Conservation (phyloP, 1,140 invertebrate genomes). For the Contarinia nasturtii region DNA sequence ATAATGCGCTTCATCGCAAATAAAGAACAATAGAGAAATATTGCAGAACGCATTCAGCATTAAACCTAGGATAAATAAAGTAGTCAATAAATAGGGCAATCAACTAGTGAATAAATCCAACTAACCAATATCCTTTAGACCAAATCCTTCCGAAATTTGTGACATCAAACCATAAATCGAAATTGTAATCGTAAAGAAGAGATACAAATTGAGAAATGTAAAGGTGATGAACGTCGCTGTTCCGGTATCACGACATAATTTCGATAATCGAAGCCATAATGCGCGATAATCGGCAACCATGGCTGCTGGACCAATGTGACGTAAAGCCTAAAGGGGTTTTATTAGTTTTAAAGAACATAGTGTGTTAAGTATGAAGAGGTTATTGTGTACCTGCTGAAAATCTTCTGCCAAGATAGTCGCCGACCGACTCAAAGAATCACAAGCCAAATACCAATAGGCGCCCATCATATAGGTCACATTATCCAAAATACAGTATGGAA, state of each 20-base stretch:
- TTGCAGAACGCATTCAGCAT: constrained; percentile 41
- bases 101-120: too few relatives aligned
- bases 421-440: constrained; percentile 34
- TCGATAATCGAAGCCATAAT: constrained; percentile 40
- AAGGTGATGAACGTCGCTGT: constrained; percentile 38
- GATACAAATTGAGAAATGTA: constrained; percentile 38
- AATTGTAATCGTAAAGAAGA: constrained; percentile 44
- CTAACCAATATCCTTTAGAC: constrained; percentile 41
- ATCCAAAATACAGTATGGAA: constrained; percentile 44
- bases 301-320: constrained; percentile 37
- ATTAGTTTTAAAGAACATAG: too few relatives aligned
- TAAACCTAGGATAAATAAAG: too few relatives aligned
- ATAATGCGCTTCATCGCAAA: constrained; percentile 45
- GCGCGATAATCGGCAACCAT: constrained; percentile 41
- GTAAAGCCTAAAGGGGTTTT: constrained; percentile 26
- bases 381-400: constrained; percentile 30
- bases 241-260: constrained; percentile 36
- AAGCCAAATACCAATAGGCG: constrained; percentile 40
- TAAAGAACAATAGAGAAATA: constrained; percentile 37
- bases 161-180: constrained; percentile 46
- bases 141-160: constrained; percentile 43
- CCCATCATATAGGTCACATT: constrained; percentile 38
- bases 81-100: too few relatives aligned
- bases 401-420: constrained; percentile 39
- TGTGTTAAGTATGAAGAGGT: too few relatives aligned